Conservation (phyloP, 2,888 invertebrate genomes). For the Tinea pellionella region DNA sequence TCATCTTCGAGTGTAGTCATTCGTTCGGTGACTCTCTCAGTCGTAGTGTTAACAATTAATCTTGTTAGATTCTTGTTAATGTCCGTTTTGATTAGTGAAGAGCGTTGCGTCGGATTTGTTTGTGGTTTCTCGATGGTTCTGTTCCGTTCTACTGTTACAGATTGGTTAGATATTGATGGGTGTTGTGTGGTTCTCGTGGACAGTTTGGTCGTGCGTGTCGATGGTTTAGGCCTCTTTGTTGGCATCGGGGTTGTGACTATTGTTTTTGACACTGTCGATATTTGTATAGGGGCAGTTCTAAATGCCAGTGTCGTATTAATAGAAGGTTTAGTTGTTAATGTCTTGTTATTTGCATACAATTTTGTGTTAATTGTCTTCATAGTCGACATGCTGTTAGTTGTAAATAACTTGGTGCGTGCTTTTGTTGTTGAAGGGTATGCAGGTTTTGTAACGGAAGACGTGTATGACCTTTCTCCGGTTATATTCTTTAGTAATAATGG, state of each 20-base stretch:
- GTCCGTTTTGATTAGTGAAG: constrained; percentile 8
- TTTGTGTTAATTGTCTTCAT: constrained; percentile 29
- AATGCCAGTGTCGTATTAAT: constrained; percentile 16
- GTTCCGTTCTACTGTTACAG: background rate
- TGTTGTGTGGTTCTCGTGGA: constrained; percentile 16
- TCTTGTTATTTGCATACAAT: constrained; percentile 31
- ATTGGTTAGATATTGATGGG: background rate
- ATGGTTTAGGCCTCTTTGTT: constrained; percentile 21
- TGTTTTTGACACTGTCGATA: constrained; percentile 11
- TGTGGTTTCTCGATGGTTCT: background rate
- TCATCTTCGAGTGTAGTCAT: constrained; percentile 49
- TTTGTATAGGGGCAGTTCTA: constrained; percentile 13
- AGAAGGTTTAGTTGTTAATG: constrained; percentile 29
- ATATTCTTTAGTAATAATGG: constrained; percentile 18
- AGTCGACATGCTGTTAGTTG: constrained; percentile 60
- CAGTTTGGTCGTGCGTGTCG: constrained; percentile 19
- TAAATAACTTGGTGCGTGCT: constrained; percentile 22
- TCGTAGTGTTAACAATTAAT: constrained; percentile 18
- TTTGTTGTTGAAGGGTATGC: constrained; percentile 18
- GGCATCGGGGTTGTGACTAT: constrained; percentile 13
- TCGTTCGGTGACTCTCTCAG: constrained; percentile 23
- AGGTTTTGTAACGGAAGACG: background rate
- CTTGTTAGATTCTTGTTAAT: constrained; percentile 17
- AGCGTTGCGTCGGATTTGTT: background rate
- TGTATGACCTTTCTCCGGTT: constrained; percentile 21